phyloP scores from a whole-genome alignment of 2,113 vertebrate species.

The Xyliphius kryptos region DNA sequence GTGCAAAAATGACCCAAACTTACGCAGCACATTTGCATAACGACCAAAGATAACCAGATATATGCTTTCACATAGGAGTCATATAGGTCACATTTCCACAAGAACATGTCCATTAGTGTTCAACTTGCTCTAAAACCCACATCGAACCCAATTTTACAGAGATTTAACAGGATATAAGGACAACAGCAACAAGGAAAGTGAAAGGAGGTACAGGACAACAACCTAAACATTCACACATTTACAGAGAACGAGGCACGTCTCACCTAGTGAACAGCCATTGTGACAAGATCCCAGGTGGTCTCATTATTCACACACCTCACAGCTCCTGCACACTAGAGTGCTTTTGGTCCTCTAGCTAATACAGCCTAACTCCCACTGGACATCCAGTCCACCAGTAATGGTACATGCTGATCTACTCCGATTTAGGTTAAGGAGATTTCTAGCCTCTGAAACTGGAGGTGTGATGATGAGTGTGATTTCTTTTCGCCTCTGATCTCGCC shows the following conservation, averaged over 20 bases:
- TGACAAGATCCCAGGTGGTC: constrained; percentile 13
- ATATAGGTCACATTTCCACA: neutral
- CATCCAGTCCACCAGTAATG: constrained; percentile 28
- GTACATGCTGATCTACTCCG: constrained; percentile 23
- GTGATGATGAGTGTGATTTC: constrained; percentile 31
- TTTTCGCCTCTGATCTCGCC: constrained; percentile 9
- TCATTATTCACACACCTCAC: constrained; percentile 41
- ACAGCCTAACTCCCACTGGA: constrained; percentile 2
- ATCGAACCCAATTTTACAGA: neutral
- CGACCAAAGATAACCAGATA: too few relatives aligned
- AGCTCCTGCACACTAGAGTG: constrained; percentile 24
- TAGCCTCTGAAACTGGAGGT: constrained; percentile 14
- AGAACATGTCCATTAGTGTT: neutral
- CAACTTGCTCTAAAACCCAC: constrained; percentile 3
- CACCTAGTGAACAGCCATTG: neutral
- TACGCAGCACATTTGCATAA: too few relatives aligned
- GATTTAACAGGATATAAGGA: too few relatives aligned
- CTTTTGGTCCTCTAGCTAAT: constrained; percentile 20
- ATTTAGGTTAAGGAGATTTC: constrained; percentile 29
- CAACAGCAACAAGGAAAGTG: too few relatives aligned
- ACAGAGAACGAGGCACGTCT: constrained; percentile 5
- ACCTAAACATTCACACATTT: neutral
- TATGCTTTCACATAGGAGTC: too few relatives aligned
- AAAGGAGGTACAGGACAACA: too few relatives aligned
- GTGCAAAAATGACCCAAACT: too few relatives aligned